Conservation (phyloP, 2,888 invertebrate genomes). For the Acrocera orbiculus region DNA sequence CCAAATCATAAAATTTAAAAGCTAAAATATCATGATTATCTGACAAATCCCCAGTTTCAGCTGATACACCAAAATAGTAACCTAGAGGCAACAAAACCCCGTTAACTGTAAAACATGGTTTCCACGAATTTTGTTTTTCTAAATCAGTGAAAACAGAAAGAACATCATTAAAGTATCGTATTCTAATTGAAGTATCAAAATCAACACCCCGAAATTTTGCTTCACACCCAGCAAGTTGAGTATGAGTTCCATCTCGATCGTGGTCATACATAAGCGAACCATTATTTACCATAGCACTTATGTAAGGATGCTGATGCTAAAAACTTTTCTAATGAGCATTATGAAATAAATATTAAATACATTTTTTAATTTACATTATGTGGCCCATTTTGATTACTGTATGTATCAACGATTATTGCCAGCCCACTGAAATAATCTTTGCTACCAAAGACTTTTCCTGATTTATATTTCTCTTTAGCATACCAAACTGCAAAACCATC, state of each 20-base stretch:
- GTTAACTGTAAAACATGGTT: conserved; percentile 75
- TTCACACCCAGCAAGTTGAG: conserved; percentile 84
- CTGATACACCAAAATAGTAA: conserved; percentile 84
- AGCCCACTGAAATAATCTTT: conserved; percentile 80
- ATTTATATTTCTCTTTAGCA: conserved; percentile 55
- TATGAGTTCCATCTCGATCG: conserved; percentile 95
- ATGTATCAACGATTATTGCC: conserved; percentile 89
- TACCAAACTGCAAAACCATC: conserved; percentile 98
- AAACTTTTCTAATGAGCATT: conserved; percentile 8
- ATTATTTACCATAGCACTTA: conserved; percentile 97
- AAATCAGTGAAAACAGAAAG: conserved; percentile 83
- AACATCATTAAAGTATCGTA: conserved; percentile 80
- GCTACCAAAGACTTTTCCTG: conserved; percentile 88
- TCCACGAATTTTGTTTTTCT: conserved; percentile 84
- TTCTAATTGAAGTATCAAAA: conserved; percentile 75
- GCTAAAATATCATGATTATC: conserved; percentile 93
- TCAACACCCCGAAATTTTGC: conserved; percentile 83
- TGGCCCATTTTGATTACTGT: conserved; percentile 97
- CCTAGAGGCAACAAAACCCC: conserved; percentile 87
- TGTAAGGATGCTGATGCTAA: conserved; percentile 95
- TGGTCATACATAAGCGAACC: conserved; percentile 92
- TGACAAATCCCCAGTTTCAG: conserved; percentile 91
- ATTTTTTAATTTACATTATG: conserved; percentile 62
- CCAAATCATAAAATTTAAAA: conserved; percentile 80
- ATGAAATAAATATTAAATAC: neutral